Conservation (phyloP, 2,797 vertebrate species). For the Sebastolobus altivelis region DNA sequence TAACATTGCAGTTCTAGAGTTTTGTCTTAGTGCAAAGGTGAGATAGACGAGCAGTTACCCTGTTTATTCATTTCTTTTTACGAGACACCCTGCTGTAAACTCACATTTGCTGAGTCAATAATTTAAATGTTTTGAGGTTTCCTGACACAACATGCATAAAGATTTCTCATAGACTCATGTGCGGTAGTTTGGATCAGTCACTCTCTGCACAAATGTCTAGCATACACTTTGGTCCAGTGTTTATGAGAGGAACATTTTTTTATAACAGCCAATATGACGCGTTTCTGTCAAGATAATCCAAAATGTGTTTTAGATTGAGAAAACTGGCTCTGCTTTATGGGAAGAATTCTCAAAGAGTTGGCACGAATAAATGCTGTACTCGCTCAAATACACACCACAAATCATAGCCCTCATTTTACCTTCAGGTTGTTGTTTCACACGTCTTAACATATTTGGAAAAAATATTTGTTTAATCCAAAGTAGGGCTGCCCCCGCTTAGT, state of each 20-base stretch:
- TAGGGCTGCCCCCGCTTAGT: too few species aligned
- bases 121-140: conserved; percentile 16
- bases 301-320: conserved; percentile 9
- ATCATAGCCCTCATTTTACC: background rate
- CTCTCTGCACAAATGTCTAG: background rate
- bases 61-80: conserved; percentile 20
- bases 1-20: conserved; percentile 2
- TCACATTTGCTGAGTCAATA: background rate
- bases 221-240: conserved; percentile 4
- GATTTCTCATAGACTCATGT: background rate
- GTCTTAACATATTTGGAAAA: conserved; percentile 2
- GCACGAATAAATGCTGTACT: background rate
- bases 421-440: conserved; percentile 5
- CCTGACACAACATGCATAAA: background rate
- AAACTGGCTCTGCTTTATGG: background rate
- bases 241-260: conserved; percentile 8
- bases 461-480: background rate
- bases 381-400: background rate
- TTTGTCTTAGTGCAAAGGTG: conserved; percentile 6
- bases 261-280: background rate
- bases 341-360: background rate
- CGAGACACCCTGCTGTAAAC: conserved; percentile 17
- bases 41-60: background rate
- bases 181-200: background rate
- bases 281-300: conserved; percentile 25